Evolutionary conservation across 2,113 vertebrate genomes (phyloP).

Genomic region (Propithecus coquereli): DNA sequence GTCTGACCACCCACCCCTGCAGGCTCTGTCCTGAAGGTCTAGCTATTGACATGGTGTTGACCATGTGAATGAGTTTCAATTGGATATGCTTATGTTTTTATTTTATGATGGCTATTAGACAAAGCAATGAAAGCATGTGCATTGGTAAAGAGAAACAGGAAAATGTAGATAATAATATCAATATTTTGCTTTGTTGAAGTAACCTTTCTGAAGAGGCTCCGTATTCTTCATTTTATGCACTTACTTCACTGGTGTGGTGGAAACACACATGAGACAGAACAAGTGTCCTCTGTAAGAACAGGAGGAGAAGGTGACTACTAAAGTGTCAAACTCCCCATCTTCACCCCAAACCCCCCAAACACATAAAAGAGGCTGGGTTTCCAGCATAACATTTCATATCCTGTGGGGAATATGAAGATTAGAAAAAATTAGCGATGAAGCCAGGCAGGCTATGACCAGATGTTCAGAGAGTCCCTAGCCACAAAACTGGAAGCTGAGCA

Average conservation of each 20-base stretch:
- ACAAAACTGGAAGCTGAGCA: not conserved
- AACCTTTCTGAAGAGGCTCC: not conserved
- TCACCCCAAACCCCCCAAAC: rapidly evolving
- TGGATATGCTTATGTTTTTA: not conserved
- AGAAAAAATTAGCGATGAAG: not conserved
- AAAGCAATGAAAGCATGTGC: not conserved
- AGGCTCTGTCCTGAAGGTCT: not conserved
- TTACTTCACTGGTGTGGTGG: not conserved
- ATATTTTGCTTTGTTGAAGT: not conserved
- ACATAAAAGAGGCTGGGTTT: not conserved
- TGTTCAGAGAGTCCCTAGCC: not conserved
- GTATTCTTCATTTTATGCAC: not conserved
- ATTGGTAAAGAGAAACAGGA: not conserved
- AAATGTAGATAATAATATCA: not conserved
- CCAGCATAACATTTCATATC: not conserved
- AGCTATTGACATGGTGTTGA: not conserved
- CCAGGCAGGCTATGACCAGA: not conserved
- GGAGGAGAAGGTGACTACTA: not conserved
- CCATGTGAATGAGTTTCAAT: not conserved
- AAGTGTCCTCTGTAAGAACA: not conserved
- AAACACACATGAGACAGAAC: not conserved
- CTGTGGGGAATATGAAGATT: not conserved
- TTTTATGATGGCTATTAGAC: not conserved
- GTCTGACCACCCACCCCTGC: not conserved
- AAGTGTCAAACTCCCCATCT: not conserved